Evolutionary conservation across 2,797 vertebrate genomes (phyloP), one percentile per base, ranked within the genome.

Genomic region (Linurgus olivaceus): DNA sequence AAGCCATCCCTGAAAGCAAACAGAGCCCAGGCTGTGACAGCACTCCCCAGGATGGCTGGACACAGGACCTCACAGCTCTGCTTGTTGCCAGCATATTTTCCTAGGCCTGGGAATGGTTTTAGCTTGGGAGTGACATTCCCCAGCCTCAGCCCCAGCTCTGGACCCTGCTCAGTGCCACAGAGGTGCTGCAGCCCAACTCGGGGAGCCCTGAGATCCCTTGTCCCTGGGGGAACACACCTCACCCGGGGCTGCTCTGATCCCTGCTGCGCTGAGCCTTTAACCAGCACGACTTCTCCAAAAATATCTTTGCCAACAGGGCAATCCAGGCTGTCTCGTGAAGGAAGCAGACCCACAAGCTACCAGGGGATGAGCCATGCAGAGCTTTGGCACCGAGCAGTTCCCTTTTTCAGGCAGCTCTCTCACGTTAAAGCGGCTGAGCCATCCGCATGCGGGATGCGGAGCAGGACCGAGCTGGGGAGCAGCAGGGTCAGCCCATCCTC

Each of bases 341-440:
- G 42, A 80, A 59, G 29, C 45, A 77, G 78, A 58, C 33, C 75
- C 80, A 37, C 38, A 17, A 33, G 51, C 24, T 52, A 5, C 31
- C 0, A 3, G 78, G 29, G 63, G 17, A 52, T 1, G 38, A 88
- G 52, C 45, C 87, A 57, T 57, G 6, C 44, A 19, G 72, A 48
- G 2, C 1, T 76, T 42, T 76, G 52, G 78, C 87, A 73, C 59
- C 55, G 42, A n/a, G 52, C 52, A 54, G 19, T 31, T 87, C 72
- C 35, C 24, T 25, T 63, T 47, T 20, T 6, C 74, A 10, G 12
- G 47, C 2, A 6, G 1, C 37, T 66, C 58, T 40, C 50, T 54
- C 10, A 3, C 0, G 2, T n/a, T 26, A 4, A 38, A 24, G 79
- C 4, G 0, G 61, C 3, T 1, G 15, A 42, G 57, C 25, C 0